Evolutionary conservation across 1,140 invertebrate genomes (phyloP).

Genomic region (Hesperophylax magnus): DNA sequence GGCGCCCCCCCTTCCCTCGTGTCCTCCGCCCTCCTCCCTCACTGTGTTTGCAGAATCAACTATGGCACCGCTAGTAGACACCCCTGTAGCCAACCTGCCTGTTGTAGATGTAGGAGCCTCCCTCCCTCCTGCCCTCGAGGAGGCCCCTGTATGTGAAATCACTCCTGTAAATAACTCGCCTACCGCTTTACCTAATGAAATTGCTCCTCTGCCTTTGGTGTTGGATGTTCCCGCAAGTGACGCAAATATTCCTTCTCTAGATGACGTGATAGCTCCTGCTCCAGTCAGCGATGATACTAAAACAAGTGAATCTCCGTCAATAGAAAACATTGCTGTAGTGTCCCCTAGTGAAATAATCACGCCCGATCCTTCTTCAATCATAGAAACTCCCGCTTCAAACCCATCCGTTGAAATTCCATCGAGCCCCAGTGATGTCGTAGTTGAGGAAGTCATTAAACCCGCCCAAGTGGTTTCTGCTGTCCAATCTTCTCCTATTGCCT

Average conservation of each 20-base stretch:
- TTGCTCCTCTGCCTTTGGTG: slow-evolving; percentile 18
- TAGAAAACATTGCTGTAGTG: slow-evolving; percentile 58
- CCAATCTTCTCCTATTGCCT: slow-evolving; percentile 6
- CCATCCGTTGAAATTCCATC: neutral
- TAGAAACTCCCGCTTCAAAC: slow-evolving; percentile 29
- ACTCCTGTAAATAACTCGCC: slow-evolving; percentile 55
- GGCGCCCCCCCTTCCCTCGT: slow-evolving; percentile 69
- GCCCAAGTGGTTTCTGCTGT: neutral
- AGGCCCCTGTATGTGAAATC: slow-evolving; percentile 55
- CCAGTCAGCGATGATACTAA: slow-evolving; percentile 41
- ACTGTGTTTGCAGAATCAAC: slow-evolving; percentile 69
- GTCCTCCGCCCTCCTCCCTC: slow-evolving; percentile 70
- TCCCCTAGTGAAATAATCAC: slow-evolving; percentile 44
- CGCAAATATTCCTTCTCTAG: slow-evolving; percentile 46
- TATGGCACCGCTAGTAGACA: slow-evolving; percentile 69
- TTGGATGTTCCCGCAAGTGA: slow-evolving; percentile 34
- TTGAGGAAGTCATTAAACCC: neutral
- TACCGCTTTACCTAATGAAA: slow-evolving; percentile 56
- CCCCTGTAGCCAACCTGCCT: slow-evolving; percentile 57
- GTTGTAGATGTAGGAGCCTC: slow-evolving; percentile 53
- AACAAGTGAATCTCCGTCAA: slow-evolving; percentile 15
- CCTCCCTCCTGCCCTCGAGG: slow-evolving; percentile 58
- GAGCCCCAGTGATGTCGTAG: neutral
- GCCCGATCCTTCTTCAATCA: slow-evolving; percentile 12
- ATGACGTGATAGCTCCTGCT: neutral